These are phyloP conservation scores for Sminthurides aquaticus DNA, from an alignment of 2,888 invertebrate species.

Conservation along the genomic window DNA sequence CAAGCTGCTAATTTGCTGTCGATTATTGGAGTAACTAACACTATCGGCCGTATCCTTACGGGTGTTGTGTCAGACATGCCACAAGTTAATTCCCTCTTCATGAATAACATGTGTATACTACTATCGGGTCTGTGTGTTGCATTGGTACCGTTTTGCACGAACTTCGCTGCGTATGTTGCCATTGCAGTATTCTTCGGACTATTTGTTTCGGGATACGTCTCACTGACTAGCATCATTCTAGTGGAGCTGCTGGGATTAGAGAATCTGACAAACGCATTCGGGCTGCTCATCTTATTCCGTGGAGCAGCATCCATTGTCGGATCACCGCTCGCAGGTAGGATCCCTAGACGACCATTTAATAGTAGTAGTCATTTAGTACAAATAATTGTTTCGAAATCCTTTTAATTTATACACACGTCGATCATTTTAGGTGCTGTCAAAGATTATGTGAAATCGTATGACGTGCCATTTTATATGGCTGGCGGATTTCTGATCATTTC, in stretches of 20 bases:
- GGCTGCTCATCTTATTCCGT: constrained; percentile 86
- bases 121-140: constrained; percentile 80
- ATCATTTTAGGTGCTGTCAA: constrained; percentile 86
- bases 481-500: constrained; percentile 78
- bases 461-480: constrained; percentile 86
- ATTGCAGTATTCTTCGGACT: constrained; percentile 85
- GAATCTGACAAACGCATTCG: constrained; percentile 93
- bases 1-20: constrained; percentile 29
- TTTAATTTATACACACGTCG: no score
- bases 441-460: constrained; percentile 74
- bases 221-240: constrained; percentile 92
- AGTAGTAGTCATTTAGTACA: no score
- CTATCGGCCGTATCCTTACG: constrained; percentile 55
- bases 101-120: constrained; percentile 88
- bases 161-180: constrained; percentile 66
- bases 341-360: background rate
- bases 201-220: constrained; percentile 90
- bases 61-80: constrained; percentile 51
- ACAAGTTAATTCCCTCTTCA: constrained; percentile 73
- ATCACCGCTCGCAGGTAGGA: constrained; percentile 50
- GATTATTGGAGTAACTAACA: constrained; percentile 61
- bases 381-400: no score
- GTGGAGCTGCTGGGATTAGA: constrained; percentile 93
- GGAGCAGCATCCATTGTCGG: constrained; percentile 84
- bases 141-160: constrained; percentile 71